Evolutionary conservation across 2,113 vertebrate species (phyloP).

Genomic region (Heterochromis multidens): DNA sequence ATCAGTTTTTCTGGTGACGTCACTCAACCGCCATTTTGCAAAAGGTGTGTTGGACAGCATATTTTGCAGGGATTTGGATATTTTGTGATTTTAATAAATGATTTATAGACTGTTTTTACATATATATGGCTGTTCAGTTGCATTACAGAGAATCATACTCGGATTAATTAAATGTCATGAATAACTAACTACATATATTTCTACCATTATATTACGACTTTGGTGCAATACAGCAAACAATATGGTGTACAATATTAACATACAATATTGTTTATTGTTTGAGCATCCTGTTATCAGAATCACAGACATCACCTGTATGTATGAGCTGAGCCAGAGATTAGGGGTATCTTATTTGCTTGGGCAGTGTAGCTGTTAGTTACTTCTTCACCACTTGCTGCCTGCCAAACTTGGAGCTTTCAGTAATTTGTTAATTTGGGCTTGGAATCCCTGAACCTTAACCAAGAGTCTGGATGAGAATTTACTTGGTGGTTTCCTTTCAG

Average conservation of each 20-base stretch:
- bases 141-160: not conserved
- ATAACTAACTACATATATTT: not conserved
- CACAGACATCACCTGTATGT: not conserved
- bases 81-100: not conserved
- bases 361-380: not conserved
- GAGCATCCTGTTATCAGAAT: not conserved
- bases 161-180: not conserved
- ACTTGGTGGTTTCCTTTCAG: not conserved
- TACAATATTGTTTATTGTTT: not conserved
- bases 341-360: not conserved
- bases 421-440: not conserved
- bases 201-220: not conserved
- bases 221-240: not conserved
- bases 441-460: not conserved
- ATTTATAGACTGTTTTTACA: not conserved
- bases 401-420: not conserved
- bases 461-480: not conserved
- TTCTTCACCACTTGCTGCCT: not conserved
- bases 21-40: not conserved
- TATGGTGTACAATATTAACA: not conserved
- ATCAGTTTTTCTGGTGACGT: not conserved
- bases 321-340: rapidly evolving
- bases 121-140: not conserved
- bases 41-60: not conserved
- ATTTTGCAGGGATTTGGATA: not conserved